phyloP scores from a whole-genome alignment of 2,888 invertebrate genomes.

The Tuberolachnus salignus region DNA sequence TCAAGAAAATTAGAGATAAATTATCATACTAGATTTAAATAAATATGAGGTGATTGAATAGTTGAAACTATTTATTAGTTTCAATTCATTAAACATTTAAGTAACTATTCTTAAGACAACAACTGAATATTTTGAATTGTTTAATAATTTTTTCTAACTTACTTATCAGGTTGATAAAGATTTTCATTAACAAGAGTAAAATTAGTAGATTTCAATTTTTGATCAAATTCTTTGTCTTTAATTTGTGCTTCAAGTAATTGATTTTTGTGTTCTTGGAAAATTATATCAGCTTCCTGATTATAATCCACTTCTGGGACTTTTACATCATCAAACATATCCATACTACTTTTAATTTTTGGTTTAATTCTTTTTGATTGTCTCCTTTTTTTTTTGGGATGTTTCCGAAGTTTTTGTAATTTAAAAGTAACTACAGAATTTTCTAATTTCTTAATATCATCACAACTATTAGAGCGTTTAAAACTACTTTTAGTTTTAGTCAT shows the following conservation, averaged over 20 bases:
- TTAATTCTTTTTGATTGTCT: constrained; percentile 50
- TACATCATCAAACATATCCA: constrained; percentile 38
- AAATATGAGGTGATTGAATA: not conserved
- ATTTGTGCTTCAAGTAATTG: constrained; percentile 33
- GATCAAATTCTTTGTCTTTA: constrained; percentile 43
- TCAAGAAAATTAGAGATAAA: no score
- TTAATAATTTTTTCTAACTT: constrained; percentile 10
- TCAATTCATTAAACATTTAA: no score
- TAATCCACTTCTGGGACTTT: constrained; percentile 38
- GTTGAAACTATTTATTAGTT: not conserved
- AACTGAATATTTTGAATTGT: not conserved
- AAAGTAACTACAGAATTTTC: not conserved
- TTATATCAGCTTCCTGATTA: constrained; percentile 16
- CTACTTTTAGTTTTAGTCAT: not conserved
- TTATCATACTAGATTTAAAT: not conserved
- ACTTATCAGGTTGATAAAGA: constrained; percentile 42
- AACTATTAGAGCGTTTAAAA: constrained; percentile 28
- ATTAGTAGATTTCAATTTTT: constrained; percentile 36
- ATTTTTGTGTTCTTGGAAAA: constrained; percentile 36
- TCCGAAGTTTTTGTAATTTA: not conserved
- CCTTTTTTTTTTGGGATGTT: not conserved
- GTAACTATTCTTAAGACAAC: no score
- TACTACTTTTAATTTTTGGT: constrained; percentile 4
- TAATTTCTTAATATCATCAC: constrained; percentile 14
- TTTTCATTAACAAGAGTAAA: constrained; percentile 50